Percentiles rank a stretch among this genome's conserved stretches.
These are phyloP conservation scores for Euphonia xanthogaster DNA, from an alignment of 2,797 vertebrate genomes.

Conservation along the genomic window DNA sequence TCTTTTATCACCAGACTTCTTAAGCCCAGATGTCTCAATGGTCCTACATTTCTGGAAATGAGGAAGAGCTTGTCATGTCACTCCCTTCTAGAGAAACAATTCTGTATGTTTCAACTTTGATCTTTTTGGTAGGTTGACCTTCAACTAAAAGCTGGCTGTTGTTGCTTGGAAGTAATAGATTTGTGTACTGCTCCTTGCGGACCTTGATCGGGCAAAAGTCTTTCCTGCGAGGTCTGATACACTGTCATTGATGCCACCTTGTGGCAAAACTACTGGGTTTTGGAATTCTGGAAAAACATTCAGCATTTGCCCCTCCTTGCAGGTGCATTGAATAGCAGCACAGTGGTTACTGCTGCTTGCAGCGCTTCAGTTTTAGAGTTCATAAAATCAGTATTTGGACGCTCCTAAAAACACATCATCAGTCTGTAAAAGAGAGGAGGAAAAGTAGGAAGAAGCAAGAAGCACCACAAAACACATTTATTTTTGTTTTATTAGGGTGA, in stretches of 20 bases:
- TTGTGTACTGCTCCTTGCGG: background rate
- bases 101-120: background rate
- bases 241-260: background rate
- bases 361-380: background rate
- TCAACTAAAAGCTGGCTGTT: background rate
- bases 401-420: rapidly evolving
- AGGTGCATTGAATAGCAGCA: background rate
- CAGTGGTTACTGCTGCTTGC: background rate
- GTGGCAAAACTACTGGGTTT: background rate
- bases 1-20: background rate
- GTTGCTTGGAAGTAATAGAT: background rate
- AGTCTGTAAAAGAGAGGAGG: rapidly evolving
- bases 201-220: background rate
- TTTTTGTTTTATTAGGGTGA: background rate
- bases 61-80: background rate
- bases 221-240: background rate
- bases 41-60: background rate
- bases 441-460: background rate
- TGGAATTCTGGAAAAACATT: background rate
- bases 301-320: background rate
- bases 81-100: background rate
- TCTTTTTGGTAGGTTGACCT: background rate
- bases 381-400: background rate
- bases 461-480: background rate
- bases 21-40: background rate